These are phyloP conservation scores for Climacteris rufus DNA, from an alignment of 2,113 vertebrate species.

Conservation along the genomic window DNA sequence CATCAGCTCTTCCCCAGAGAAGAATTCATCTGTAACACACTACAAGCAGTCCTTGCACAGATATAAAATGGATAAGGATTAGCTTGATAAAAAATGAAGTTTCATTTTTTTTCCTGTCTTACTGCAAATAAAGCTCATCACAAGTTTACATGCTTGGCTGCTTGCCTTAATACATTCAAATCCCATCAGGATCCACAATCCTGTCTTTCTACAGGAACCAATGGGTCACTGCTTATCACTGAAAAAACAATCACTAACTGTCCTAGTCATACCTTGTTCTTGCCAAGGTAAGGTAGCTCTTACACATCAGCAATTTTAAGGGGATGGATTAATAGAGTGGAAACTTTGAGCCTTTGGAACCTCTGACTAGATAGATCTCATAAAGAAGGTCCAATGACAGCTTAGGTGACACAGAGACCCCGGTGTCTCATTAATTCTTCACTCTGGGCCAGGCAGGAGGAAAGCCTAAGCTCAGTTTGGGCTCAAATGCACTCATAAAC, in stretches of 20 bases:
- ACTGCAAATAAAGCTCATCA: neutral
- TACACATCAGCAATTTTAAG: rapidly evolving
- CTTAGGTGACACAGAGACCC: neutral
- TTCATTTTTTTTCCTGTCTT: neutral
- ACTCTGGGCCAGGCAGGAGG: rapidly evolving
- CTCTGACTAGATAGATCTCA: neutral
- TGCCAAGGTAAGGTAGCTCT: neutral
- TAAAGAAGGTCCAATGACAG: neutral
- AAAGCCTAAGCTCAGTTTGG: neutral
- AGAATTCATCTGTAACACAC: neutral
- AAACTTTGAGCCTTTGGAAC: neutral
- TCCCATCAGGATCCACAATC: neutral
- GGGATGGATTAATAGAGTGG: neutral
- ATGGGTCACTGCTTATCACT: neutral
- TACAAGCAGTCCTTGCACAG: neutral
- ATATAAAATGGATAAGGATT: conserved; percentile 23
- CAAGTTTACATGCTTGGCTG: neutral
- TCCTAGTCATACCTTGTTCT: neutral
- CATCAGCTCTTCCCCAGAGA: neutral
- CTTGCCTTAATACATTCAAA: neutral
- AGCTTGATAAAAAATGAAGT: neutral
- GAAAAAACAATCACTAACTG: neutral
- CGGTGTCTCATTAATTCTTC: neutral
- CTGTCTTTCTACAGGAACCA: neutral
- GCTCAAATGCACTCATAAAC: neutral